A percentile compares a stretch with the other conserved stretches of the same genome.
Conservation (phyloP, 2,888 invertebrate genomes). For the Thalpophila matura region DNA sequence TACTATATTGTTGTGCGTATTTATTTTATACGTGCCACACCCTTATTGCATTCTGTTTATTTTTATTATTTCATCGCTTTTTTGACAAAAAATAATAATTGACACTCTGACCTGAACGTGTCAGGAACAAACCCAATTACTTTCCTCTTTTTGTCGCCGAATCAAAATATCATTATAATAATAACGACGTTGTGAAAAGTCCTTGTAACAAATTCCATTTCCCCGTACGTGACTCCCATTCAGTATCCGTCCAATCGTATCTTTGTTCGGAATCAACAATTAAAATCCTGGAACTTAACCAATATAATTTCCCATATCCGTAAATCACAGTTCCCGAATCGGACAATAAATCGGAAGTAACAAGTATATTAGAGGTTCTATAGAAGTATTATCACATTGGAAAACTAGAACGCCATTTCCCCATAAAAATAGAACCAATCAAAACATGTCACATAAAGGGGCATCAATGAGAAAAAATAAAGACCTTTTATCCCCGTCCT, state of each 20-base stretch:
- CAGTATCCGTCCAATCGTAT: constrained; percentile 47
- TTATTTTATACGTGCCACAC: constrained; percentile 8
- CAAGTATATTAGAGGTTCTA: constrained; percentile 50
- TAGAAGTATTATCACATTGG: constrained; percentile 41
- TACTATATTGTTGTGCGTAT: neutral
- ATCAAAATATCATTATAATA: constrained; percentile 27
- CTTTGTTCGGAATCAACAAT: constrained; percentile 60
- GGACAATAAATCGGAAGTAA: constrained; percentile 55
- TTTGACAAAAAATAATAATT: neutral
- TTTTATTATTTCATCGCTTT: neutral
- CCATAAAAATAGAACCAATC: constrained; percentile 82
- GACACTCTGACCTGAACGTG: neutral
- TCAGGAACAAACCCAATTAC: neutral
- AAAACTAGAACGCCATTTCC: constrained; percentile 63
- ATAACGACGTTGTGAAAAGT: constrained; percentile 40
- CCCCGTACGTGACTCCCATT: constrained; percentile 51
- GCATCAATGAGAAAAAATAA: constrained; percentile 86
- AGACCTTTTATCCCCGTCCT: constrained; percentile 85
- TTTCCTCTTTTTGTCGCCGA: neutral
- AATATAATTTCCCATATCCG: constrained; percentile 63
- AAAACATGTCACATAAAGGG: constrained; percentile 80
- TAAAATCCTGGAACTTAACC: constrained; percentile 63
- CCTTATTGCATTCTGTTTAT: neutral
- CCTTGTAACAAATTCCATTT: constrained; percentile 55
- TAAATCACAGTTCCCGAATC: constrained; percentile 57